phyloP scores from a whole-genome alignment of 2,797 vertebrate species.

The Euphonia xanthogaster region DNA sequence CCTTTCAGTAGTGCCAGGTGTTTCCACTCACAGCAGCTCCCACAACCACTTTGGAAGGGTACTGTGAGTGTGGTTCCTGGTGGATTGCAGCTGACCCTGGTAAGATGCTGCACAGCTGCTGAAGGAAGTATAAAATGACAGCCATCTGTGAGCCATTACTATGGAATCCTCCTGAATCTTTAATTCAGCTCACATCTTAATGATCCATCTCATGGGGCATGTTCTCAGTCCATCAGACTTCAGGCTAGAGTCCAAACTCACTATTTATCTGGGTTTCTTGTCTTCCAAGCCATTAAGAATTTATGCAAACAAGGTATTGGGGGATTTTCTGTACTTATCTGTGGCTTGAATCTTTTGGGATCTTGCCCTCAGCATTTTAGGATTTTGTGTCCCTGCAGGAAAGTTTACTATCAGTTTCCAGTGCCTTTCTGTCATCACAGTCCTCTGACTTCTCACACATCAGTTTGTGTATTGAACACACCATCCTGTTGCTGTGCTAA shows the following conservation, averaged over 20 bases:
- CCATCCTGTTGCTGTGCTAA: accelerated
- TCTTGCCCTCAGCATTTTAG: background rate
- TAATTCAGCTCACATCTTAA: background rate
- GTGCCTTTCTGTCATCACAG: background rate
- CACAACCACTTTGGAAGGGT: background rate
- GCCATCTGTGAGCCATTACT: background rate
- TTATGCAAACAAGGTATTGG: background rate
- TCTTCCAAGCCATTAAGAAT: background rate
- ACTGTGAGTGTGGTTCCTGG: background rate
- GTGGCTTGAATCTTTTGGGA: background rate
- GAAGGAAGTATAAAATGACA: background rate
- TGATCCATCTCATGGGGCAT: background rate
- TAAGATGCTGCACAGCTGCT: background rate
- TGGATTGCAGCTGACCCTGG: background rate
- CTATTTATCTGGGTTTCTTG: background rate
- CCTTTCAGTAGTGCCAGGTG: background rate
- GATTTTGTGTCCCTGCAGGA: background rate
- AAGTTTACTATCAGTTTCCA: background rate
- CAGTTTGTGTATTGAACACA: background rate
- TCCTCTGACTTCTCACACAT: background rate
- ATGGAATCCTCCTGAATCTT: background rate
- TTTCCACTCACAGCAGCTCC: background rate
- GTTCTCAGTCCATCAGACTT: background rate
- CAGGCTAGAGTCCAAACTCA: background rate
- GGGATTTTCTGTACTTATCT: background rate